These are phyloP conservation scores for Ceramica pisi DNA, from an alignment of 2,888 invertebrate genomes.

Conservation along the genomic window DNA sequence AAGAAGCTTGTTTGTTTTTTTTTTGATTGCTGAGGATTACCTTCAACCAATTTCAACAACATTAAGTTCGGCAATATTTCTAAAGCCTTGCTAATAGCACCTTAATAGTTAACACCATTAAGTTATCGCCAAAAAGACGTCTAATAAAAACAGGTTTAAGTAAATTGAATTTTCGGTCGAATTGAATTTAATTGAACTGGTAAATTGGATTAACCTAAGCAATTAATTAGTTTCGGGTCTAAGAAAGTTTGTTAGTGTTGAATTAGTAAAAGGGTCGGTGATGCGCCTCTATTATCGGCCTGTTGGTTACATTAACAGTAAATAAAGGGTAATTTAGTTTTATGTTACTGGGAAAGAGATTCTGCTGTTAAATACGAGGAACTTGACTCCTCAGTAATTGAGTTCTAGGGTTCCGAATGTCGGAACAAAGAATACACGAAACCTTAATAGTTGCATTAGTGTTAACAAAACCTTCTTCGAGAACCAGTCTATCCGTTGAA, in stretches of 20 bases:
- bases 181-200: constrained; percentile 47
- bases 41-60: background rate
- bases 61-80: too few relatives aligned
- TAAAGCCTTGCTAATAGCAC: too few relatives aligned
- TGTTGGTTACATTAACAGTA: constrained; percentile 28
- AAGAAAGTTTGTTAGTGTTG: constrained; percentile 54
- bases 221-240: constrained; percentile 60
- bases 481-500: too few relatives aligned
- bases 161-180: constrained; percentile 45
- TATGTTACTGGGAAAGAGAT: constrained; percentile 3
- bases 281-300: constrained; percentile 28
- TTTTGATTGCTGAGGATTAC: too few relatives aligned
- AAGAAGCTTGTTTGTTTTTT: too few relatives aligned
- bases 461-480: too few relatives aligned
- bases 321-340: constrained; percentile 31
- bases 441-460: too few relatives aligned
- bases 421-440: too few relatives aligned
- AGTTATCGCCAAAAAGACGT: background rate
- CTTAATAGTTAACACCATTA: background rate
- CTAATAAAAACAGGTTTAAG: constrained; percentile 26
- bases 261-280: constrained; percentile 50
- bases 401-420: background rate
- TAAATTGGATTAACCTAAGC: constrained; percentile 61
- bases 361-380: background rate
- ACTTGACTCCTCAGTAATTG: background rate